Evolutionary conservation across 2,113 vertebrate genomes (phyloP).

Genomic region (Heptranchias perlo): DNA sequence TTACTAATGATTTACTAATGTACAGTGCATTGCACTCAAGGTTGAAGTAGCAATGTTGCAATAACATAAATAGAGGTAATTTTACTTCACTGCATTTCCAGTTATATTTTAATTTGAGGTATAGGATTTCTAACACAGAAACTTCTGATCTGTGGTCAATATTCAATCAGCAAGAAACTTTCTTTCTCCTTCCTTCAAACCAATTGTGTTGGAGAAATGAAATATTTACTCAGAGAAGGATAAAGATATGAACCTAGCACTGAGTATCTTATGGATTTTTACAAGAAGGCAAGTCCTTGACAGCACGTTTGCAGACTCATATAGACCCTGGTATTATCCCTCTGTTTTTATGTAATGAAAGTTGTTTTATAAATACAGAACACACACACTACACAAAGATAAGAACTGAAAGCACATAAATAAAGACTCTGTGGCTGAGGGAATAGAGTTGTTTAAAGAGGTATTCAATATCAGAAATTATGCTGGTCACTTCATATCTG

Average conservation of each 20-base stretch:
- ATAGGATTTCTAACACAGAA: background rate
- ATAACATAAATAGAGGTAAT: background rate
- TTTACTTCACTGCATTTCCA: background rate
- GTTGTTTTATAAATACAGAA: background rate
- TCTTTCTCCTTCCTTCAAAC: background rate
- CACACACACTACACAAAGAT: background rate
- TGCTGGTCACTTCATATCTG: background rate
- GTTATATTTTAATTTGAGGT: background rate
- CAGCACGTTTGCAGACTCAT: background rate
- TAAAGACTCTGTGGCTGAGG: background rate
- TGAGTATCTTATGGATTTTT: background rate
- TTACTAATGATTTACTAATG: conserved; percentile 23
- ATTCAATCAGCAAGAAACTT: background rate
- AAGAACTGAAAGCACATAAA: background rate
- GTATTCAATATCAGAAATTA: background rate
- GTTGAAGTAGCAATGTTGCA: background rate
- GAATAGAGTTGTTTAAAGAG: background rate
- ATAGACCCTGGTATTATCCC: background rate
- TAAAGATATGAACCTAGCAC: background rate
- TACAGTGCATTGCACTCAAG: conserved; percentile 31
- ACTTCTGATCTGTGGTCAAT: background rate
- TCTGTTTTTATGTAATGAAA: background rate
- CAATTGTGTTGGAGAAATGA: background rate
- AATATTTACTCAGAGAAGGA: background rate
- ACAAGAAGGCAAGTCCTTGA: background rate